Conservation (phyloP, 2,113 vertebrate species). For the Phyllostomus hastatus region DNA sequence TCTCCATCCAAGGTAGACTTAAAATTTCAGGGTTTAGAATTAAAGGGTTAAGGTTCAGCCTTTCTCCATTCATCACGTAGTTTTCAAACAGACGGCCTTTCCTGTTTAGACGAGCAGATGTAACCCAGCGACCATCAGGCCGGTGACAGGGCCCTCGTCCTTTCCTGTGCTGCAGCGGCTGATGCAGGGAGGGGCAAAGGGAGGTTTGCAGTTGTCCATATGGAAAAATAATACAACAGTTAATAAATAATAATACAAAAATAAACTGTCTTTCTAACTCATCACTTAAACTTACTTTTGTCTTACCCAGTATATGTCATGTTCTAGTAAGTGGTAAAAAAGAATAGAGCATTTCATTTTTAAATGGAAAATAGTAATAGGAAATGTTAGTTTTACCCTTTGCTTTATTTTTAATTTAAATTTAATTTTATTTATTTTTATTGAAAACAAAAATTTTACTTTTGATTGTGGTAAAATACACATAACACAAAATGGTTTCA, state of each 20-base stretch:
- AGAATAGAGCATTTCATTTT: not conserved
- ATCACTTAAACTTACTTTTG: not conserved
- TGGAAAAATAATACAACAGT: not conserved
- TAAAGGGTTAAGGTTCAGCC: not conserved
- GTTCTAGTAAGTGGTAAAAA: not conserved
- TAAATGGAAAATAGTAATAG: not conserved
- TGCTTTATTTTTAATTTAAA: not conserved
- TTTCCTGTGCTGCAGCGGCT: not conserved
- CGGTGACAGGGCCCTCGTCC: not conserved
- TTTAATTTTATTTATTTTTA: not conserved
- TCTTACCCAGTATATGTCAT: not conserved
- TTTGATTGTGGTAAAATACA: not conserved
- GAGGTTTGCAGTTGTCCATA: not conserved
- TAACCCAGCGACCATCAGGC: slow-evolving; percentile 18
- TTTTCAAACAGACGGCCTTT: slow-evolving; percentile 43
- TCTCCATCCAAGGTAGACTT: slow-evolving; percentile 35
- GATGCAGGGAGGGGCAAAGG: not conserved
- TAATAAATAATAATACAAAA: not conserved
- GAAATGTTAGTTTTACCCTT: not conserved
- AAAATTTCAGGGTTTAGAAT: slow-evolving; percentile 42
- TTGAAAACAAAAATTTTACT: not conserved
- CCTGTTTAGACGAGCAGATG: slow-evolving; percentile 9
- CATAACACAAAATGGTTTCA: not conserved
- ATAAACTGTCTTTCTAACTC: not conserved
- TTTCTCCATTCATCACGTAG: not conserved